Conservation (phyloP, 2,888 invertebrate species). For the Nephrotoma flavescens region DNA sequence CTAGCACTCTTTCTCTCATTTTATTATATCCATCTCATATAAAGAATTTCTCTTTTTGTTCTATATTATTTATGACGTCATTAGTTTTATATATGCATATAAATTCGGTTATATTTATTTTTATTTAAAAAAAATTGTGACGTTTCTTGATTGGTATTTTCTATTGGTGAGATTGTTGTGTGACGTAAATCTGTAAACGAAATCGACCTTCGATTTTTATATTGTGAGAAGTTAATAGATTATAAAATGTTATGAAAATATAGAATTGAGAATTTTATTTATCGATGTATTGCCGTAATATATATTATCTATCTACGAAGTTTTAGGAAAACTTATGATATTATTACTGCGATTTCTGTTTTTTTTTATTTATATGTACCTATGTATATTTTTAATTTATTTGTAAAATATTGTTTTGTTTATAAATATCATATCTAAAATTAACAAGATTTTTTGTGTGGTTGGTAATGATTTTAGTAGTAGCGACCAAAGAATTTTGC, state of each 20-base stretch:
- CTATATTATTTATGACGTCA: constrained; percentile 4
- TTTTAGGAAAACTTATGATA: neutral
- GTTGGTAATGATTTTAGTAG: neutral
- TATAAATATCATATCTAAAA: neutral
- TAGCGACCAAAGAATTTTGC: neutral
- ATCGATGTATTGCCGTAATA: neutral
- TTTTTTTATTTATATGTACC: neutral
- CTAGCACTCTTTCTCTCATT: neutral
- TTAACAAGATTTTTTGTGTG: neutral
- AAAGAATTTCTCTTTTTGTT: neutral
- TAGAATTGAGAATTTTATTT: neutral
- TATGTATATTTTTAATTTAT: neutral
- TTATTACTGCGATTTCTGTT: neutral
- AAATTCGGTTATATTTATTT: neutral
- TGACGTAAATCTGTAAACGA: constrained; percentile 6
- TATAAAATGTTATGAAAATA: neutral
- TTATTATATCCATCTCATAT: neutral
- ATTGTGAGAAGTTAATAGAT: neutral
- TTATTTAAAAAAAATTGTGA: neutral
- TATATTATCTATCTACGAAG: neutral
- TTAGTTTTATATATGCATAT: neutral
- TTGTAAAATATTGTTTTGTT: neutral
- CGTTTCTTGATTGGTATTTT: neutral
- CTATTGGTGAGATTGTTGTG: constrained; percentile 5
- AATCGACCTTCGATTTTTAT: constrained; percentile 7